Evolutionary conservation across 2,888 invertebrate species (phyloP).

Genomic region (Cerastoderma edule): DNA sequence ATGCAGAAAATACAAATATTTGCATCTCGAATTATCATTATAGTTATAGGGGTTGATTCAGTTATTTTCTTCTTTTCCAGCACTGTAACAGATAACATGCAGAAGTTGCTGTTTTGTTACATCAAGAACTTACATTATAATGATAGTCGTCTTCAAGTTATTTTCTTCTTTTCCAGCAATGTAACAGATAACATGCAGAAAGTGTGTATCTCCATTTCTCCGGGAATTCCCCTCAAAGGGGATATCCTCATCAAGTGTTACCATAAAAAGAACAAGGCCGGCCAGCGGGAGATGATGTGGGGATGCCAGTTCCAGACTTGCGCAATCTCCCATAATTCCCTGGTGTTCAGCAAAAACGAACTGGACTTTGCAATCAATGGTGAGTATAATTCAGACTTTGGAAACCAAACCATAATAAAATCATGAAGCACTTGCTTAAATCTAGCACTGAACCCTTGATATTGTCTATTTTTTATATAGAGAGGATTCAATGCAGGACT

Average conservation of each 20-base stretch:
- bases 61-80: conserved; percentile 30
- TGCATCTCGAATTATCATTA: background rate
- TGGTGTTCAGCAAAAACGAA: conserved; percentile 93
- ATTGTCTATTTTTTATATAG: no score
- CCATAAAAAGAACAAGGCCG: conserved; percentile 86
- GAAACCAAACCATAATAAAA: no score
- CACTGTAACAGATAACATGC: no score
- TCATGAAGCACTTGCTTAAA: no score
- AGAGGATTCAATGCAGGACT: no score
- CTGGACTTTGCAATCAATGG: conserved; percentile 93
- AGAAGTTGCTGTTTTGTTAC: no score
- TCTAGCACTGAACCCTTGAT: no score
- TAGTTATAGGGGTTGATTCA: background rate
- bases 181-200: conserved; percentile 88
- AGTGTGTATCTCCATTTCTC: conserved; percentile 89
- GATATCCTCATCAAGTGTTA: conserved; percentile 96
- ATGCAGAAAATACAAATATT: no score
- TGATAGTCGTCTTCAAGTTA: background rate
- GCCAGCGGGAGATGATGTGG: conserved; percentile 89
- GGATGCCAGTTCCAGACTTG: conserved; percentile 97
- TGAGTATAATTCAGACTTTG: no score
- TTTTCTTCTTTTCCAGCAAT: conserved; percentile 83
- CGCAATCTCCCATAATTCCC: conserved; percentile 92
- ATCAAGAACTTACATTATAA: background rate
- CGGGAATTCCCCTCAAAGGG: conserved; percentile 91